Evolutionary conservation across 2,797 vertebrate genomes (phyloP).

Genomic region (Lindbergichthys nudifrons): DNA sequence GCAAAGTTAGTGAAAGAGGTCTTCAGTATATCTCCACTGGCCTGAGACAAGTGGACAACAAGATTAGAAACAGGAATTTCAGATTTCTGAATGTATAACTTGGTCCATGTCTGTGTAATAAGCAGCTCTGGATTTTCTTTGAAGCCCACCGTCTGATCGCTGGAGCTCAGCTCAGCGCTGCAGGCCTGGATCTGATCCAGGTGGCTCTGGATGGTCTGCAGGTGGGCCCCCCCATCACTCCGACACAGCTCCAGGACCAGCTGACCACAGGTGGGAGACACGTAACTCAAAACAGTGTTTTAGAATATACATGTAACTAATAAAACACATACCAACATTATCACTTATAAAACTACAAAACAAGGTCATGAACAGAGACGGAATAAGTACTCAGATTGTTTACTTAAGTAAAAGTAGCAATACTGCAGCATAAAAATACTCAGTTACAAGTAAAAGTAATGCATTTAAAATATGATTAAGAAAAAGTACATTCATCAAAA

Average conservation of each 20-base stretch:
- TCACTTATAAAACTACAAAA: not conserved
- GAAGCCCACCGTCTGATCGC: slow-evolving; percentile 50
- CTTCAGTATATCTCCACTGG: slow-evolving; percentile 55
- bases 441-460: no score
- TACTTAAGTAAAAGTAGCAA: no score
- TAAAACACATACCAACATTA: not conserved
- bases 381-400: no score
- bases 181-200: slow-evolving; percentile 73
- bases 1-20: slow-evolving; percentile 71
- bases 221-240: slow-evolving; percentile 50
- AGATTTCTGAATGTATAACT: no score
- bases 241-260: slow-evolving; percentile 76
- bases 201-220: slow-evolving; percentile 70
- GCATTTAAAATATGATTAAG: no score
- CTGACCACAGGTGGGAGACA: slow-evolving; percentile 27
- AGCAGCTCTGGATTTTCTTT: not conserved
- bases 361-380: not conserved
- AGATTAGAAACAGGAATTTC: no score
- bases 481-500: no score
- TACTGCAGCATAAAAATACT: no score
- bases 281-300: not conserved
- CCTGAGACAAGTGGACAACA: slow-evolving; percentile 42
- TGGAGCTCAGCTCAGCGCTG: slow-evolving; percentile 56
- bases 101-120: not conserved
- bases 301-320: not conserved